Evolutionary conservation across 23 tunicate species (phyloP), one percentile per base, ranked within the genome.

Genomic region (Halocynthia aurantium): DNA sequence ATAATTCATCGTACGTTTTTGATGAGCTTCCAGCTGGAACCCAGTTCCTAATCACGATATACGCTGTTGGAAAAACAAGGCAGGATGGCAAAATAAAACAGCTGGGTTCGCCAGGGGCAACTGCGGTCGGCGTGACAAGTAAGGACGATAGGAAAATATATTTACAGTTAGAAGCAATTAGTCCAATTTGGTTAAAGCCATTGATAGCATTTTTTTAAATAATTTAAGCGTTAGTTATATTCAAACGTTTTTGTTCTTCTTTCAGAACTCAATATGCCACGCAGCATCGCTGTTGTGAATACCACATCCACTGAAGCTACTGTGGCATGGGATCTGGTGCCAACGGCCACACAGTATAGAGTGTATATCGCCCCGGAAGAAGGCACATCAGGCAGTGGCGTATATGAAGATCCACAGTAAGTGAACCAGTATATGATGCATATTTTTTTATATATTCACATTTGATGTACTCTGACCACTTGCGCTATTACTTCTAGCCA

Each of bases 91-190:
- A 64, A 53, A 54, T 54, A 19, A 74, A 53, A 52, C 78, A 52
- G 6, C 63, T 74, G 8, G 78, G 78, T 54, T 74, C 78, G 10
- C 13, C 56, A n/a, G 78, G 78, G 12, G 78, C 78, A 20, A n/a
- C 78, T 7, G 56, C 78, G 5, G 64, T 55, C 66, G 78, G 78
- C 55, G 56, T 54, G 8, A 74, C 78, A 53, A 74, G 78, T 74
- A 74, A 70, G 54, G 11, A 31, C 44, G 4, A 31, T 31, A 31
- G 4, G 44, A 31, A 31, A 31, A 31, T 31, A 4, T 31, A 31
- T 31, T 31, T 31, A 31, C 44, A 31, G 44, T 31, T 31, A 31
- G 44, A 31, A 31, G 44, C 44, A 31, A 31, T 31, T 31, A 31
- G 44, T 31, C 44, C 44, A 31, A 31, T 31, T 31, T 1, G 44